These are phyloP conservation scores for Drosophila mulleri DNA, from an alignment of 2,888 invertebrate species.

Conservation along the genomic window DNA sequence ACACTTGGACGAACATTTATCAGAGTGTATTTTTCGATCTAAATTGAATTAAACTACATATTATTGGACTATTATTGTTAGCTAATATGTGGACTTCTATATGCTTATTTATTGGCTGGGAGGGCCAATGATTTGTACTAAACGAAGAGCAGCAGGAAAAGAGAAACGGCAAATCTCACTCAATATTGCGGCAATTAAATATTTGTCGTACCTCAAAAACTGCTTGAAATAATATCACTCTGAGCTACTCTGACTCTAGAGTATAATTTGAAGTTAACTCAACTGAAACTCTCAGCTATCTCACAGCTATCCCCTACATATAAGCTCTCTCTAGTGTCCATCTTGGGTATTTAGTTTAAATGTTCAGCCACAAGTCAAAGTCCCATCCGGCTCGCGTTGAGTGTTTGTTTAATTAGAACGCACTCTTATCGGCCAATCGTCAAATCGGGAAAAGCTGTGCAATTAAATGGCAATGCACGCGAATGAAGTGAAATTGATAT, in stretches of 20 bases:
- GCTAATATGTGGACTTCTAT: neutral
- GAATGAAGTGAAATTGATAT: constrained; percentile 31
- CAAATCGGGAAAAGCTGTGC: constrained; percentile 34
- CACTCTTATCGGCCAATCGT: constrained; percentile 65
- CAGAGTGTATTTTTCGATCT: neutral
- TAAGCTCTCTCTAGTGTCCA: neutral
- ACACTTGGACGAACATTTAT: neutral
- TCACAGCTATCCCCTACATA: neutral
- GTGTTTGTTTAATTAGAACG: constrained; percentile 48
- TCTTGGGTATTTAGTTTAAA: neutral
- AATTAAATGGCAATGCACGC: constrained; percentile 49
- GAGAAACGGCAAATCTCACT: no score
- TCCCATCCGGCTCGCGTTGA: constrained; percentile 10
- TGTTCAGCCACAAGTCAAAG: neutral
- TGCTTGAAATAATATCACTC: no score
- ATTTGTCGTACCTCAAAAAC: no score
- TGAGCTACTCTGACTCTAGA: no score
- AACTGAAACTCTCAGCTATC: neutral
- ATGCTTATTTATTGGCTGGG: no score
- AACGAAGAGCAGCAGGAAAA: no score
- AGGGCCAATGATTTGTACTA: no score
- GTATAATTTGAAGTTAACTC: neutral
- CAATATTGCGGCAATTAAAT: no score
- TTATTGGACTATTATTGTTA: neutral
- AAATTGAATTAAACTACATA: neutral